Conservation (phyloP, 1,140 invertebrate genomes). For the Drosophila kanapiae region DNA sequence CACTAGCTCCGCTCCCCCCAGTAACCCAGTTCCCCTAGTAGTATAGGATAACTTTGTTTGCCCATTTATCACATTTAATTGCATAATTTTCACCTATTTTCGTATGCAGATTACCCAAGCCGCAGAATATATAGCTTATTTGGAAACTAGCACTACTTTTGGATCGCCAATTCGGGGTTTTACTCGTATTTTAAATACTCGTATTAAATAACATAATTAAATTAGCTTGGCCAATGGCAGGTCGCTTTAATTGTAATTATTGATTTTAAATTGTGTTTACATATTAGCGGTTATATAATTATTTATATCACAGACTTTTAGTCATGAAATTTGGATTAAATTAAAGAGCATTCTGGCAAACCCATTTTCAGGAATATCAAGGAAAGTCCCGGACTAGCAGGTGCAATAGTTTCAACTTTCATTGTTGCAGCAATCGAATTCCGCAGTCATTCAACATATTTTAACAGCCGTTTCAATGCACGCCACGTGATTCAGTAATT, state of each 20-base stretch:
- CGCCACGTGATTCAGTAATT: slow-evolving; percentile 82
- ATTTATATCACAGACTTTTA: neutral
- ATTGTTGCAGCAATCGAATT: slow-evolving; percentile 20
- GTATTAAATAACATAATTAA: slow-evolving; percentile 9
- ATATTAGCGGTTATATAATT: neutral
- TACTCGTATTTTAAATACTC: neutral
- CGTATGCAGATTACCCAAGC: slow-evolving; percentile 12
- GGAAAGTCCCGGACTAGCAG: slow-evolving; percentile 26
- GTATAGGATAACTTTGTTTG: slow-evolving; percentile 57
- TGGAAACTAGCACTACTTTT: slow-evolving; percentile 19
- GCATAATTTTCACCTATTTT: slow-evolving; percentile 70
- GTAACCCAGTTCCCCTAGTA: neutral
- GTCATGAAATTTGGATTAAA: neutral
- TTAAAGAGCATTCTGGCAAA: neutral
- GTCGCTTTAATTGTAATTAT: neutral
- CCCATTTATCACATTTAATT: slow-evolving; percentile 76
- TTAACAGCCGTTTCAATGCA: slow-evolving; percentile 78
- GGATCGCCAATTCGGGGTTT: slow-evolving; percentile 2
- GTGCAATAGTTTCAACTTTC: slow-evolving; percentile 26
- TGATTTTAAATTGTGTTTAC: neutral
- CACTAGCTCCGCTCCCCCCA: slow-evolving; percentile 7
- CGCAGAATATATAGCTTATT: slow-evolving; percentile 26
- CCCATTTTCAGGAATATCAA: slow-evolving; percentile 5
- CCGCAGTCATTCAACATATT: slow-evolving; percentile 80
- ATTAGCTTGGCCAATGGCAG: neutral